Conservation (phyloP, 2,113 vertebrate genomes). For the Nematolebias whitei region DNA sequence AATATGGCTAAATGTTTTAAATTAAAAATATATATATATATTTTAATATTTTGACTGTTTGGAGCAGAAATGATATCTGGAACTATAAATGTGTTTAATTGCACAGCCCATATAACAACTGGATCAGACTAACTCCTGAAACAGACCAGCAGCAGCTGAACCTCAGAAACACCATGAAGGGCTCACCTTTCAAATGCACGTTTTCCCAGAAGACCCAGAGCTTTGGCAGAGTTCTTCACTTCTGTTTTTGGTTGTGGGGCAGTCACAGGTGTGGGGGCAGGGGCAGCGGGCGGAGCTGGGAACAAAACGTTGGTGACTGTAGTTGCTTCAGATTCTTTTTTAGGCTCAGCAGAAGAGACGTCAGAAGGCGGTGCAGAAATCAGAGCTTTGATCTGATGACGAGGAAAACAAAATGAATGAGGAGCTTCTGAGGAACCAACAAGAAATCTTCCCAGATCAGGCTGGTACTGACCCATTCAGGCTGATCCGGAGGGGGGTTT, state of each 20-base stretch:
- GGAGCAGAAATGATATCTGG: no score
- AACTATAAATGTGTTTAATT: no score
- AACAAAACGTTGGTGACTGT: fast-evolving
- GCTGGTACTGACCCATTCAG: conserved; percentile 65
- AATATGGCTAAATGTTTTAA: no score
- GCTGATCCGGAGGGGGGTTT: conserved; percentile 62
- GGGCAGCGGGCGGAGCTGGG: fast-evolving
- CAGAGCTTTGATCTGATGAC: conserved; percentile 66
- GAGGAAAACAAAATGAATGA: not conserved
- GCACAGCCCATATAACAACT: no score
- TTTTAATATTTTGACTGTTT: no score
- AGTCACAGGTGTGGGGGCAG: fast-evolving
- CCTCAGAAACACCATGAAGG: not conserved
- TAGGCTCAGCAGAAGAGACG: not conserved
- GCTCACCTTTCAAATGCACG: conserved; percentile 60
- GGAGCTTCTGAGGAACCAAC: not conserved
- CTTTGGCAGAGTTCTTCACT: not conserved
- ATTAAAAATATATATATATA: no score
- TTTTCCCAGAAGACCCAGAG: conserved; percentile 63
- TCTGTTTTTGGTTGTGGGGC: conserved; percentile 4
- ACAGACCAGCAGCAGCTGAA: not conserved
- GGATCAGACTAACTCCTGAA: not conserved
- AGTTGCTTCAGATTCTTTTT: not conserved
- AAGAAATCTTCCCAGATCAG: no score
- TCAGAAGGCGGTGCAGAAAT: conserved; percentile 52